These are phyloP conservation scores for Nephrotoma appendiculata DNA, from an alignment of 2,888 invertebrate genomes.

Conservation along the genomic window DNA sequence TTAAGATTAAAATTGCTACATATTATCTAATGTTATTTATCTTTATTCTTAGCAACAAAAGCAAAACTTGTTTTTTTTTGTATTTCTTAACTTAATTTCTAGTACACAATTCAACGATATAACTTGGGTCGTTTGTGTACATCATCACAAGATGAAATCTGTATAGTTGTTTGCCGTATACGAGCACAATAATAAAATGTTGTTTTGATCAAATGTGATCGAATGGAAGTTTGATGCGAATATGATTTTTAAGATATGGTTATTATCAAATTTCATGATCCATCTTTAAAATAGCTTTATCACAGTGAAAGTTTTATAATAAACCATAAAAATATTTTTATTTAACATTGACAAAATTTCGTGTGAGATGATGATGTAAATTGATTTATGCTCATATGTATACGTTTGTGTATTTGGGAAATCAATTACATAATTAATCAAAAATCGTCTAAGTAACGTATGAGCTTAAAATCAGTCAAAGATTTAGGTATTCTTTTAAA, in stretches of 20 bases:
- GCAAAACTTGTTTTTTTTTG: not conserved
- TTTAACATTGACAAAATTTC: not conserved
- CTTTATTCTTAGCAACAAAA: not conserved
- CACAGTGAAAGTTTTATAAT: not conserved
- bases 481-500: not conserved
- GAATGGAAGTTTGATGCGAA: not conserved
- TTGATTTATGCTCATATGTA: not conserved
- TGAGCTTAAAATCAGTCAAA: not conserved
- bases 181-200: not conserved
- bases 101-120: not conserved
- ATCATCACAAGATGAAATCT: not conserved
- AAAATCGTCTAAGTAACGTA: not conserved
- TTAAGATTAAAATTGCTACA: not conserved
- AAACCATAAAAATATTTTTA: not conserved
- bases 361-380: not conserved
- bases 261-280: not conserved
- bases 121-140: not conserved
- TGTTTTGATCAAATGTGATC: not conserved
- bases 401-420: not conserved
- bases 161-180: not conserved
- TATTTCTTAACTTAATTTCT: not conserved
- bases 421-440: not conserved
- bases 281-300: not conserved
- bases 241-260: not conserved
- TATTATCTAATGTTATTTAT: not conserved